Evolutionary conservation across 2,797 vertebrate species (phyloP), one percentile per base, ranked within the genome.

Genomic region (Anolis apletophallus): DNA sequence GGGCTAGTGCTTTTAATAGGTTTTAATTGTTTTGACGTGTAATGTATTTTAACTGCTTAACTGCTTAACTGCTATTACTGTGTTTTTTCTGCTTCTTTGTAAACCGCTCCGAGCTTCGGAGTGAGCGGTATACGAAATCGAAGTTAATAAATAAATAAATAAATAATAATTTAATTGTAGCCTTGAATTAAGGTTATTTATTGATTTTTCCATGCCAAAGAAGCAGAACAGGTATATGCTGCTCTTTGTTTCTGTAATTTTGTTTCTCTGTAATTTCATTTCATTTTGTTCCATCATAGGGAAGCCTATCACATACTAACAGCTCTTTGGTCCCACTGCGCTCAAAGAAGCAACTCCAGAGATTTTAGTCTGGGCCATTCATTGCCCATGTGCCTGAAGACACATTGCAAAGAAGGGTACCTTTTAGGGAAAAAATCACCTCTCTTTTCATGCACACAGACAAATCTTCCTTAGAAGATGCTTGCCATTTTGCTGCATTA

Each of bases 401-500:
- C 29, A 64, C 73, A 74, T 61, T 14, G n/a, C 36, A 61, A 52
- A 69, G 10, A 59, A 13, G 29, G n/a, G 57, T n/a, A 74, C 10
- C 26, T 46, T 83, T 74, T 73, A 36, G 3, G 4, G 10, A 11
- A 74, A 57, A n/a, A 1, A 7, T 23, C 29, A 5, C 17, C 16
- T 74, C 40, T 40, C 77, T 72, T 29, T 85, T 80, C 40, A 73
- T 81, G 26, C 11, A 52, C 1, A 34, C n/a, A 21, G 72, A 74
- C 59, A 86, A 74, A n/a, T 16, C 34, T 74, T 83, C 34, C 14
- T 83, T 59, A 74, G 52, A 59, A 83, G 73, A n/a, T 40, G 36
- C 17, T 5, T 54, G 9, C 34, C 50, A 11, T 50, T 57, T 32
- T 34, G 36, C 54, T 72, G 21, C 77, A 29, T 61, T 40, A 19